Evolutionary conservation across 1,140 invertebrate genomes (phyloP).

Genomic region (Pachypsylla venusta): DNA sequence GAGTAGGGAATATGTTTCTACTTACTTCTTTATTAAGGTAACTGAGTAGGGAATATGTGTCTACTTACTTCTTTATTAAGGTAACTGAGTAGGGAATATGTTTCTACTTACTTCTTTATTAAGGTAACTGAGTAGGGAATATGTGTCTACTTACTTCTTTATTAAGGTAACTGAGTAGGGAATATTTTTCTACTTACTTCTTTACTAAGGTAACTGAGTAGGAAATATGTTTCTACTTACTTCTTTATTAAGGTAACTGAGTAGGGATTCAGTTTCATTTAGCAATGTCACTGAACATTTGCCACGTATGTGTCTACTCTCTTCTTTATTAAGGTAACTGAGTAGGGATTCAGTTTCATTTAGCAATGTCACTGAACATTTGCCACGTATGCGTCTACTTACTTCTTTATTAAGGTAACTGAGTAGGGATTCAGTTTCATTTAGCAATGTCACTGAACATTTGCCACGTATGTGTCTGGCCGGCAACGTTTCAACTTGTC

Average conservation of each 20-base stretch:
- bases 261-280: conserved; percentile 92
- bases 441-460: conserved; percentile 93
- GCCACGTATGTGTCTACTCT: conserved; percentile 81
- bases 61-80: not conserved
- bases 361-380: conserved; percentile 93
- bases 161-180: conserved; percentile 7
- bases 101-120: not conserved
- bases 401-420: conserved; percentile 95
- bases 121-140: not conserved
- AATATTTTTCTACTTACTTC: conserved; percentile 48
- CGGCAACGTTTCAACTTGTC: conserved; percentile 94
- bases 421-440: conserved; percentile 90
- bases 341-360: conserved; percentile 94
- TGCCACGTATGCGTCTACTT: conserved; percentile 76
- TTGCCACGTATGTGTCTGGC: conserved; percentile 98
- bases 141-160: not conserved
- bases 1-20: conserved; percentile 81
- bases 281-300: conserved; percentile 96
- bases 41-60: not conserved
- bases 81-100: not conserved
- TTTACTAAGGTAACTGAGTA: conserved; percentile 89
- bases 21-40: not conserved
- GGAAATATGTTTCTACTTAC: conserved; percentile 75
- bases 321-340: conserved; percentile 93
- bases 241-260: conserved; percentile 93